Evolutionary conservation across 2,797 vertebrate species (phyloP), one percentile per base, ranked within the genome.

Genomic region (Clarias laeviceps): DNA sequence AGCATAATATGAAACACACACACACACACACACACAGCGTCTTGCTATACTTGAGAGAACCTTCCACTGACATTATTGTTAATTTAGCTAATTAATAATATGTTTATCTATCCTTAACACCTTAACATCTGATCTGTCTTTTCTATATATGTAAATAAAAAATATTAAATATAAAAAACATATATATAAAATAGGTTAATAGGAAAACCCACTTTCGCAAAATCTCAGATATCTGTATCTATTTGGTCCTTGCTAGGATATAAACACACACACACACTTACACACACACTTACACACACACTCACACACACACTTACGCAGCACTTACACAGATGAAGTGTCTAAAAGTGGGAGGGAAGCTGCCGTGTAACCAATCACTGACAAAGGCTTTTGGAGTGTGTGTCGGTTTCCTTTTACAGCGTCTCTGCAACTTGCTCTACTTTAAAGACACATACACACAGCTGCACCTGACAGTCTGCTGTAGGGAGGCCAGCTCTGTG

Each of bases 351-450:
- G 89, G 89, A 34, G 70, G 84, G 45, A 80, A 78, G n/a, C 29
- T 4, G 18, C 24, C 40, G 22, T 54, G n/a, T n/a, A 87, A 91
- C 93, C 93, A 32, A 92, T 93, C 32, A 57, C 89, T 91, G 95
- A 91, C 94, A 93, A 90, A 94, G 91, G 93, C 94, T 93, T 93
- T 93, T 90, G 89, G 92, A 88, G 89, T 93, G 74, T 78, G 91
- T 88, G 86, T 89, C 88, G 94, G 95, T 95, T 95, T 96, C 95
- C 93, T 96, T 96, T 96, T 96, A 96, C 96, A 96, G 96, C 90
- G 94, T 93, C 83, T 54, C 68, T 83, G 70, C 87, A 77, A 85
- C 84, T 82, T 82, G 81, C 87, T 86, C 87, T 88, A 89, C 93
- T 94, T 95, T 94, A 92, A 94, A 95, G 95, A 29, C 73, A 61